These are phyloP conservation scores for Saccopteryx bilineata DNA, from an alignment of 2,113 vertebrate species.

Conservation along the genomic window DNA sequence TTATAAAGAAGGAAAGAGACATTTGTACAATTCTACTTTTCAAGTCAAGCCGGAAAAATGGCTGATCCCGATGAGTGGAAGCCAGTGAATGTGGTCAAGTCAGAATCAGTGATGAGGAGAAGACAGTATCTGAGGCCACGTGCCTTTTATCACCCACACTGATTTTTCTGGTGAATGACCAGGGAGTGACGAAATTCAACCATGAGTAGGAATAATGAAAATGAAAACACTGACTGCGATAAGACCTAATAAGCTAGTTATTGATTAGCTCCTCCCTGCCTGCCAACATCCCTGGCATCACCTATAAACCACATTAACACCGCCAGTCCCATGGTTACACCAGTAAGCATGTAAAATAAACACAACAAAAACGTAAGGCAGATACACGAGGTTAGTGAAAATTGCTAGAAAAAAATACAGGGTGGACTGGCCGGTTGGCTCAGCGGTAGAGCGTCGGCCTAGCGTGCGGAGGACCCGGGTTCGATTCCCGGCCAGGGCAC, in stretches of 20 bases:
- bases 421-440: too few species aligned
- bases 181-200: not conserved
- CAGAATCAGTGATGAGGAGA: not conserved
- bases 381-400: not conserved
- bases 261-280: not conserved
- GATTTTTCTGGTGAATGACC: not conserved
- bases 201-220: not conserved
- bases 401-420: not conserved
- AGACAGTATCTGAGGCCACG: not conserved
- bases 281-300: not conserved
- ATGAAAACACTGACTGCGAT: not conserved
- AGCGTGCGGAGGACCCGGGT: too few species aligned
- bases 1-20: not conserved
- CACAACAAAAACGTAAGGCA: not conserved
- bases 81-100: not conserved
- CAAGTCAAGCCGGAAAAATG: constrained; percentile 2
- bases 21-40: not conserved
- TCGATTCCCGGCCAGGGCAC: too few species aligned
- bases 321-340: not conserved
- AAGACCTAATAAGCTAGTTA: not conserved
- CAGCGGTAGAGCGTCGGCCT: too few species aligned
- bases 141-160: not conserved
- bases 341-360: not conserved
- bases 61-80: not conserved
- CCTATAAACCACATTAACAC: not conserved